Percentiles rank a stretch among this genome's conserved stretches.
These are phyloP conservation scores for Ctenomys sociabilis DNA, from an alignment of 2,113 vertebrate genomes.

Conservation along the genomic window DNA sequence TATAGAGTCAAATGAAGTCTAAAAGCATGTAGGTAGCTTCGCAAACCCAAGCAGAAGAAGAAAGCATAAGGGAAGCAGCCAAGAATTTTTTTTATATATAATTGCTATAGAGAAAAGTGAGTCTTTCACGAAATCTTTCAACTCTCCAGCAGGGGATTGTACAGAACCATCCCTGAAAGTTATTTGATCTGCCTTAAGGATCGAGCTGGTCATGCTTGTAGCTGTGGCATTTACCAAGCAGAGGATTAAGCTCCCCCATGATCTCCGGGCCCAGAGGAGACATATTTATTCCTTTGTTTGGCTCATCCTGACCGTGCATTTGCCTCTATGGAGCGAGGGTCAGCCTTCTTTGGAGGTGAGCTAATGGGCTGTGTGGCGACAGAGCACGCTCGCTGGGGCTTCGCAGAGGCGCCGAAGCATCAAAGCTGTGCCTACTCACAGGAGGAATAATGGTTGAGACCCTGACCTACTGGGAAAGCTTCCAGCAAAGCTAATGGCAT, in stretches of 20 bases:
- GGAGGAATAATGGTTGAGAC: background rate
- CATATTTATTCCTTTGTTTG: conserved; percentile 15
- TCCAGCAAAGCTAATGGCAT: conserved; percentile 36
- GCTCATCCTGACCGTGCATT: background rate
- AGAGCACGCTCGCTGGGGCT: background rate
- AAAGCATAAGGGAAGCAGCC: rapidly evolving
- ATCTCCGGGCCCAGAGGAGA: conserved; percentile 22
- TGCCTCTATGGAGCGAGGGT: background rate
- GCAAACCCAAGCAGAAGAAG: background rate
- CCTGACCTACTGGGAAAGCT: conserved; percentile 61
- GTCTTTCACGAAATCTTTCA: background rate
- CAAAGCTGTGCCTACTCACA: conserved; percentile 9
- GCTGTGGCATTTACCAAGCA: conserved; percentile 26
- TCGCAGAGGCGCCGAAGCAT: background rate
- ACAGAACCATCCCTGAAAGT: background rate
- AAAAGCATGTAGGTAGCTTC: rapidly evolving
- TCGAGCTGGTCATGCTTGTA: background rate
- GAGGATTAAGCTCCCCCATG: background rate
- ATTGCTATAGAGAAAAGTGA: background rate
- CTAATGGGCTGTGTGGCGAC: background rate
- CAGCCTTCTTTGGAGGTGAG: conserved; percentile 40
- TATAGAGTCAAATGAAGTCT: rapidly evolving
- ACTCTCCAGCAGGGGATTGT: background rate
- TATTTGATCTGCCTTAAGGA: conserved; percentile 25
- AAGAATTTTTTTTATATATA: too few relatives aligned